phyloP scores from a whole-genome alignment of 2,888 invertebrate genomes.

The Hydrotaea diabolus region DNA sequence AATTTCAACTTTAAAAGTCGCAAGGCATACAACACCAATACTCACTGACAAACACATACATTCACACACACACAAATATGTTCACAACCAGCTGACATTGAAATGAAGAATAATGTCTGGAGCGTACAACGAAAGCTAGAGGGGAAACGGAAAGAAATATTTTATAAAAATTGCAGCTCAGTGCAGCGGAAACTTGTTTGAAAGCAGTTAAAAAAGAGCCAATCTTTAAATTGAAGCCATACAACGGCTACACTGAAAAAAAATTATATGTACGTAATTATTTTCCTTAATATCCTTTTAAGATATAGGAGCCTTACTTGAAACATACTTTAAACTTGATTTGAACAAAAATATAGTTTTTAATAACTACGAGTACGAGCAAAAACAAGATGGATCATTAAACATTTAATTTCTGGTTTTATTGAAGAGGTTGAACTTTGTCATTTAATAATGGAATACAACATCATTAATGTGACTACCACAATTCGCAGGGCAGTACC shows the following conservation, averaged over 20 bases:
- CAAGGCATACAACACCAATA: background rate
- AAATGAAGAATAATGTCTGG: conserved; percentile 18
- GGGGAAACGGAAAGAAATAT: background rate
- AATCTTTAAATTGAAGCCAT: background rate
- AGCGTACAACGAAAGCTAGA: background rate
- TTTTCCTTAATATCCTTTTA: too few species aligned
- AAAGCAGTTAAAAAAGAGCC: conserved; percentile 19
- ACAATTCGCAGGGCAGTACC: too few species aligned
- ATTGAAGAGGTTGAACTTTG: too few species aligned
- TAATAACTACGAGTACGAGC: too few species aligned
- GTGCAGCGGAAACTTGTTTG: conserved; percentile 32
- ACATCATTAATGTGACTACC: too few species aligned
- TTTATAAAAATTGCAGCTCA: conserved; percentile 17
- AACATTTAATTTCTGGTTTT: too few species aligned
- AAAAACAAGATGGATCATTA: too few species aligned
- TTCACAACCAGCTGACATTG: conserved; percentile 5
- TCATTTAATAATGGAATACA: too few species aligned
- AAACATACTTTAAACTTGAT: too few species aligned
- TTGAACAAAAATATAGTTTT: too few species aligned
- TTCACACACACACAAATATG: background rate
- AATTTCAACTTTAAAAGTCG: conserved; percentile 11
- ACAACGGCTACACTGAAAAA: background rate
- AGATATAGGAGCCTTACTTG: too few species aligned
- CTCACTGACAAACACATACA: background rate
- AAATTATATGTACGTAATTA: too few species aligned